These are phyloP conservation scores for Elephantulus edwardii DNA, from an alignment of 2,113 vertebrate genomes.

Conservation along the genomic window DNA sequence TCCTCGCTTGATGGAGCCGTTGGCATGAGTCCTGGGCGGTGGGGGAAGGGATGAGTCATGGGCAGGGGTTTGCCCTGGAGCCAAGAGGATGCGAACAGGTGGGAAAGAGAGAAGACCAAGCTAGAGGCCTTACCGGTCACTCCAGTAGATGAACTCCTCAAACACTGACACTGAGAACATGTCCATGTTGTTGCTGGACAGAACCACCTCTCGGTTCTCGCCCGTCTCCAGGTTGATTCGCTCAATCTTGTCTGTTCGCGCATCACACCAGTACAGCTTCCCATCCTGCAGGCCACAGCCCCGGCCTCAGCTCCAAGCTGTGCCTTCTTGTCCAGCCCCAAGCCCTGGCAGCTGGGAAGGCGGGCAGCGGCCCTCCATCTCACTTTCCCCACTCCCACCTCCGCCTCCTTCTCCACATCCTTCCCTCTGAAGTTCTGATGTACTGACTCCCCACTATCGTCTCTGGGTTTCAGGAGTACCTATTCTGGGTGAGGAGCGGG, in stretches of 20 bases:
- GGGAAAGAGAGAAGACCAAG: not conserved
- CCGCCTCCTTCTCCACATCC: not conserved
- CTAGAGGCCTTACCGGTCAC: slow-evolving; percentile 88
- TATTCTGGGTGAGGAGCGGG: not conserved
- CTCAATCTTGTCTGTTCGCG: slow-evolving; percentile 96
- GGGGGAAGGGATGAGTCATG: not conserved
- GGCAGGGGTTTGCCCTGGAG: accelerated
- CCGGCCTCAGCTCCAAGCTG: not conserved
- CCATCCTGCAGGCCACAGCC: slow-evolving; percentile 84
- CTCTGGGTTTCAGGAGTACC: not conserved
- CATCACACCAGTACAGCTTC: slow-evolving; percentile 97
- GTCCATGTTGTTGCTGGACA: slow-evolving; percentile 98
- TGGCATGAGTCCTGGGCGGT: slow-evolving; percentile 93
- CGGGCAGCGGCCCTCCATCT: not conserved
- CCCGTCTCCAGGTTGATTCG: slow-evolving; percentile 96
- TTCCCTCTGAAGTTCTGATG: not conserved
- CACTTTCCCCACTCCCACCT: not conserved
- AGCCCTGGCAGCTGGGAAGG: not conserved
- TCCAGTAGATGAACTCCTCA: slow-evolving; percentile 98
- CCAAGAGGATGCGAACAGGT: not conserved
- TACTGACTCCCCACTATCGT: not conserved
- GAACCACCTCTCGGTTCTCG: slow-evolving; percentile 92
- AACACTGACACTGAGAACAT: slow-evolving; percentile 99
- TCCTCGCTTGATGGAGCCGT: slow-evolving; percentile 97
- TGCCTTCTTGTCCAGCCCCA: accelerated